Conservation (phyloP, 2,888 invertebrate genomes). For the Plutella xylostella region DNA sequence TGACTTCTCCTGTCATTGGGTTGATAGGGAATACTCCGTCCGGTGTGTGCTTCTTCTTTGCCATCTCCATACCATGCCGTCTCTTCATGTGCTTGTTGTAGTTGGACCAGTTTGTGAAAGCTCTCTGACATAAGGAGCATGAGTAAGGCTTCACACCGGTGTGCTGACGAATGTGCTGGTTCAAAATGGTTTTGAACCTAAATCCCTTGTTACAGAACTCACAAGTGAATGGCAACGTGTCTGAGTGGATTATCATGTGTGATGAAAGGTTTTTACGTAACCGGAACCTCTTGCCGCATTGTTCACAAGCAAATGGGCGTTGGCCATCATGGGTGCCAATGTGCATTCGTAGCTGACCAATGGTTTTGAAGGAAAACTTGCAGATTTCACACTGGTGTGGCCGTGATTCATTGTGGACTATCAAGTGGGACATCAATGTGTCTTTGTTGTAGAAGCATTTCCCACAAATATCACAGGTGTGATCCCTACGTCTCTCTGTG, state of each 20-base stretch:
- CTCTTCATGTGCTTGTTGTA: conserved; percentile 84
- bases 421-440: conserved; percentile 32
- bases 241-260: conserved; percentile 78
- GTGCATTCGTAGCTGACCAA: conserved; percentile 23
- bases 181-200: conserved; percentile 75
- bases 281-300: conserved; percentile 36
- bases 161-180: conserved; percentile 76
- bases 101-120: conserved; percentile 83
- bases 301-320: conserved; percentile 37
- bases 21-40: conserved; percentile 42
- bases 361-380: conserved; percentile 34
- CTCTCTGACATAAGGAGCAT: conserved; percentile 72
- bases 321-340: conserved; percentile 29
- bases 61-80: conserved; percentile 68
- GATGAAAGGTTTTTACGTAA: conserved; percentile 56
- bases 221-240: conserved; percentile 77
- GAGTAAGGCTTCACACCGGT: conserved; percentile 77
- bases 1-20: conserved; percentile 29
- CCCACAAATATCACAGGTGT: conserved; percentile 47
- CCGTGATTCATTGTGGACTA: conserved; percentile 34
- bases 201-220: conserved; percentile 77
- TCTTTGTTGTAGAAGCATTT: conserved; percentile 38
- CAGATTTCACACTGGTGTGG: conserved; percentile 49
- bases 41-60: conserved; percentile 42
- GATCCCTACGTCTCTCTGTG: conserved; percentile 42